These are phyloP conservation scores for Lonchura striata DNA, from an alignment of 2,113 vertebrate genomes.

Conservation along the genomic window DNA sequence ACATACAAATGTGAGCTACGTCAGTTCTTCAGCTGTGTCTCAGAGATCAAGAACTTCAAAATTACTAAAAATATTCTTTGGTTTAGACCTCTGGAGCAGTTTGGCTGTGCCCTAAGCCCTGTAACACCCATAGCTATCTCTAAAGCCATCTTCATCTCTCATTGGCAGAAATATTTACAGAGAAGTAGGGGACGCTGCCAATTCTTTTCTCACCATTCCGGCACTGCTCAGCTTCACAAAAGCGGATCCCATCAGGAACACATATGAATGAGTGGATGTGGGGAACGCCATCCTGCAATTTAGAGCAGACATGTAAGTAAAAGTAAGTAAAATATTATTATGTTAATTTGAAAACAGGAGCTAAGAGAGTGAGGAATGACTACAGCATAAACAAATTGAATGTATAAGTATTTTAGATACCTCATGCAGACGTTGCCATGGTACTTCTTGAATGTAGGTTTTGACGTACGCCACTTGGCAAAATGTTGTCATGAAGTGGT, in stretches of 20 bases:
- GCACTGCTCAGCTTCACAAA: constrained; percentile 85
- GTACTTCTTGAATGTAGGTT: constrained; percentile 81
- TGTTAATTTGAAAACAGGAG: neutral
- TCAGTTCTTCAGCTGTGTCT: neutral
- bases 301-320: constrained; percentile 5
- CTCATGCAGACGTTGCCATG: constrained; percentile 85
- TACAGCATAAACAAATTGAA: neutral
- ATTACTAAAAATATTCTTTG: neutral
- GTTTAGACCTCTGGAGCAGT: neutral
- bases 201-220: constrained; percentile 73
- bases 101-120: neutral
- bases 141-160: neutral
- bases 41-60: neutral
- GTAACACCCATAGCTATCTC: neutral
- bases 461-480: constrained; percentile 81
- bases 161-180: neutral
- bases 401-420: constrained; percentile 58
- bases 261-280: constrained; percentile 84
- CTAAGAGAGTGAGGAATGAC: neutral
- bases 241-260: constrained; percentile 78
- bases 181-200: neutral
- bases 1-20: neutral
- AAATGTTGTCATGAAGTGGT: constrained; percentile 85
- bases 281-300: constrained; percentile 75
- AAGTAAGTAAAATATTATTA: no score